Evolutionary conservation across 2,113 vertebrate species (phyloP), one percentile per base, ranked within the genome.

Genomic region (Tragulus kanchil): DNA sequence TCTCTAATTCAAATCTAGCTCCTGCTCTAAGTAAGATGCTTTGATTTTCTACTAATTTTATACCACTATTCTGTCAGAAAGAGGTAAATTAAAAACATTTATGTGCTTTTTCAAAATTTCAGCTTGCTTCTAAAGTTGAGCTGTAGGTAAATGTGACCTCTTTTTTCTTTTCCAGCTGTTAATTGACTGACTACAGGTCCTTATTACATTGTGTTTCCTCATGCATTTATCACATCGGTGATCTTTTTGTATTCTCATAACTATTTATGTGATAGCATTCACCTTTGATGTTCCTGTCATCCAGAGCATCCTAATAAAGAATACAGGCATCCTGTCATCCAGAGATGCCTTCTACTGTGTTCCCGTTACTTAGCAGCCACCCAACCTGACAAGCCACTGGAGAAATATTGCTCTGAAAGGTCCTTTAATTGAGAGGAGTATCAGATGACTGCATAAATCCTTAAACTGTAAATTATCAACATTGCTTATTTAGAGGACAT

Each of bases 151-250:
- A 28, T 45, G n/a, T 89, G 86, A 89, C 58, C 42, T 64, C 6
- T 61, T 89, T 93, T 93, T 85, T 82, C 28, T 89, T 94, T 82
- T 64, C 12, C 50, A 90, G 50, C 31, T 59, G 36, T 73, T 90
- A 64, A 59, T 73, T 89, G n/a, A 56, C 26, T 64, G 36, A 1
- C 14, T 65, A 67, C 12, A 62, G 87, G 8, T 87, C 28, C 15
- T 93, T 85, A 36, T 78, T 78, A 50, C 13, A 12, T 16, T 59
- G 23, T 28, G 58, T 88, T 77, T 28, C 82, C 16, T 79, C 65
- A 45, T 50, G 3, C 45, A 45, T 90, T 96, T 90, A 36, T 17
- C 56, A 59, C n/a, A 31, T 81, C 48, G 69, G 4, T 94, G 59
- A 85, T 82, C 82, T 95, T 90, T 89, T 69, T 52, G 82, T 42